phyloP scores from a whole-genome alignment of 2,888 invertebrate species.

The Endomychus coccineus region DNA sequence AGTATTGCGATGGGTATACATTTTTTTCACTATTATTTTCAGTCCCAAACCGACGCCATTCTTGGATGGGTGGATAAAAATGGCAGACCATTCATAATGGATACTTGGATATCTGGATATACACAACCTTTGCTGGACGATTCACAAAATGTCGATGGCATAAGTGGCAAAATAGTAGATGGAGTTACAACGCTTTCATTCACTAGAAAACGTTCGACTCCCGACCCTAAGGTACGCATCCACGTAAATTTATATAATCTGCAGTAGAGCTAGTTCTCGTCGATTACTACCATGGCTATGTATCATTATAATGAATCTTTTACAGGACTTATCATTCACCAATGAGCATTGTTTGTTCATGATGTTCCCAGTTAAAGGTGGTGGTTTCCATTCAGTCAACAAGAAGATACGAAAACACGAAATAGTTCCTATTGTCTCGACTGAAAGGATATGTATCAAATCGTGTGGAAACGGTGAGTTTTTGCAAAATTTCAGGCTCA shows the following conservation, averaged over 20 bases:
- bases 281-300: neutral
- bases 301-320: conserved; percentile 16
- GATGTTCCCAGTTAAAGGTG: conserved; percentile 82
- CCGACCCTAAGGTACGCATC: conserved; percentile 53
- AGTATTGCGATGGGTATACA: too few species aligned
- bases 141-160: conserved; percentile 65
- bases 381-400: conserved; percentile 72
- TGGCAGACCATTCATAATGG: conserved; percentile 78
- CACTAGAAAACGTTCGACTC: conserved; percentile 66
- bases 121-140: conserved; percentile 64
- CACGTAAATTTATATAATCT: conserved; percentile 2
- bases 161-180: conserved; percentile 61
- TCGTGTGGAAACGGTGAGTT: conserved; percentile 67
- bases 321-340: conserved; percentile 75
- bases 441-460: conserved; percentile 73
- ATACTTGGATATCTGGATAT: conserved; percentile 80
- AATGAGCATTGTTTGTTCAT: conserved; percentile 76
- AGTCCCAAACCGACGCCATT: conserved; percentile 82
- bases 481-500: too few species aligned
- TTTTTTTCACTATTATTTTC: conserved; percentile 21
- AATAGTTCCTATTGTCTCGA: conserved; percentile 62
- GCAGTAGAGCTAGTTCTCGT: neutral
- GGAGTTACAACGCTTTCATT: conserved; percentile 74
- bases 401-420: conserved; percentile 80
- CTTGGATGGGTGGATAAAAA: conserved; percentile 81